Conservation (phyloP, 2,113 vertebrate species). For the Callaeas wilsoni region DNA sequence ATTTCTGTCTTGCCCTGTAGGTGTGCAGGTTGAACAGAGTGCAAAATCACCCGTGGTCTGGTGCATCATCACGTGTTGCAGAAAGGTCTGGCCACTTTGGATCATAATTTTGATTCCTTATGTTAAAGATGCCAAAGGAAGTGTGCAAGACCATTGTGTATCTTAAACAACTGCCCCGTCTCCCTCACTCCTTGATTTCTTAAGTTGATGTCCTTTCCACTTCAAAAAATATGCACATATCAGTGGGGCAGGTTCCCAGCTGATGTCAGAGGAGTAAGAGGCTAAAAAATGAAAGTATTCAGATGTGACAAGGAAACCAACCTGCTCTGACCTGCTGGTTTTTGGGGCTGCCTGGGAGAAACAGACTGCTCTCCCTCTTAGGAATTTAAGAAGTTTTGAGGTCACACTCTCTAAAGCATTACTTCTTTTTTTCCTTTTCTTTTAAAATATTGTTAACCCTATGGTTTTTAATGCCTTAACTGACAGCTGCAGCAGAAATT, state of each 20-base stretch:
- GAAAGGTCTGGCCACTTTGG: background rate
- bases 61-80: rapidly evolving
- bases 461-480: background rate
- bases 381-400: background rate
- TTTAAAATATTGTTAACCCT: background rate
- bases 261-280: background rate
- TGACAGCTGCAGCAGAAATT: background rate
- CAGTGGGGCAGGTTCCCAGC: background rate
- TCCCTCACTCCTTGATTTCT: background rate
- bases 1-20: background rate
- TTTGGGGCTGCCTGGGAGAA: background rate
- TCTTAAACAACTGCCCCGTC: background rate
- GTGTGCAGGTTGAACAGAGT: too few species aligned
- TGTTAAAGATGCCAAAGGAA: background rate
- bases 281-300: background rate
- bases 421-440: background rate
- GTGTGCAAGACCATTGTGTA: background rate
- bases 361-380: background rate
- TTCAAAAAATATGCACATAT: rapidly evolving
- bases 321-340: background rate
- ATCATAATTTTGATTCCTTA: background rate
- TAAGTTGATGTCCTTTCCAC: background rate
- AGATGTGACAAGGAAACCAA: background rate
- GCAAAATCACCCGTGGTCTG: background rate
- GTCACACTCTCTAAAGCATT: background rate